Conservation (phyloP, 2,888 invertebrate genomes). For the Sinohyriopsis cumingii region DNA sequence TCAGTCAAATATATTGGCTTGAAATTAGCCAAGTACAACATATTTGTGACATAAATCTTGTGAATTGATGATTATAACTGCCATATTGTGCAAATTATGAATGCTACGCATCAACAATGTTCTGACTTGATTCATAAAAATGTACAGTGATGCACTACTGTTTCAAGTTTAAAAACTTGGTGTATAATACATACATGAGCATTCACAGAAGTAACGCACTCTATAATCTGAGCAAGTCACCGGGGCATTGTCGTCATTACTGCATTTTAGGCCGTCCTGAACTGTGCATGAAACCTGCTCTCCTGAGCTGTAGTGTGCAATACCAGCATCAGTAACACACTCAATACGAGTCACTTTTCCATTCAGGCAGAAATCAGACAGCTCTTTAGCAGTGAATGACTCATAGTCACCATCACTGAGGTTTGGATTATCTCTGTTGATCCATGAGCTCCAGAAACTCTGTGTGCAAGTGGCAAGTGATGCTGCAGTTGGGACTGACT, state of each 20-base stretch:
- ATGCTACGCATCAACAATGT: too few species aligned
- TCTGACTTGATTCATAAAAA: not conserved
- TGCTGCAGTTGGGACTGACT: too few species aligned
- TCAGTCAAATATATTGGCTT: too few species aligned
- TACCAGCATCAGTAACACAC: slow-evolving; percentile 52
- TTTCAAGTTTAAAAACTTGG: not conserved
- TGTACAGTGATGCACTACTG: not conserved
- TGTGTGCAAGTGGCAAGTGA: too few species aligned
- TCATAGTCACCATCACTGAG: slow-evolving; percentile 51
- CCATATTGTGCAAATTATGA: too few species aligned
- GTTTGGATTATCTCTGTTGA: slow-evolving; percentile 54
- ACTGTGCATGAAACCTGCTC: slow-evolving; percentile 70
- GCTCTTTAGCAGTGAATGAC: slow-evolving; percentile 32
- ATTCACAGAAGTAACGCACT: slow-evolving; percentile 72
- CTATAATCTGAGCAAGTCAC: slow-evolving; percentile 62
- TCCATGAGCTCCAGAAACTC: slow-evolving; percentile 45
- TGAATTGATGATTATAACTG: too few species aligned
- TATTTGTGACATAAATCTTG: too few species aligned
- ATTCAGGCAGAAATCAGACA: slow-evolving; percentile 47
- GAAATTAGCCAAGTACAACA: too few species aligned
- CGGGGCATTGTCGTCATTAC: slow-evolving; percentile 47
- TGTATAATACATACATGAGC: slow-evolving; percentile 66
- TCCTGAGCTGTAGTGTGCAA: slow-evolving; percentile 44
- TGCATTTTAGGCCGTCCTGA: slow-evolving; percentile 83
- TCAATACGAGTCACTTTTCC: slow-evolving; percentile 58